A percentile compares a stretch with the other conserved stretches of the same genome.
Evolutionary conservation across 2,797 vertebrate species (phyloP).

Genomic region (Merluccius polli): DNA sequence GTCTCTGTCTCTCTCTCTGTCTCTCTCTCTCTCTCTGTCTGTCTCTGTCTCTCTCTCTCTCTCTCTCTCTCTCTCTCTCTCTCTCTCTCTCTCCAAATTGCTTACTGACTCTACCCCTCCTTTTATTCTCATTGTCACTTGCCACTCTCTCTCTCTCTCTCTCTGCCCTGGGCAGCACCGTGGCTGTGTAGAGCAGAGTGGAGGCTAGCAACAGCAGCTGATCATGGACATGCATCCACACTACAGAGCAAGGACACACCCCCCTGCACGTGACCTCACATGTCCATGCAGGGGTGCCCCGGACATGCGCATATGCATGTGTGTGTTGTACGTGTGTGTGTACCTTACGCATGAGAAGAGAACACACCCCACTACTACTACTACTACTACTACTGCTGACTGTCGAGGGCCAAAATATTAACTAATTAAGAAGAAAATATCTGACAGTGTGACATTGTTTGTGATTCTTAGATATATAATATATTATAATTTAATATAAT

Average conservation of each 20-base stretch:
- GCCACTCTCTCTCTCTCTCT: conserved; percentile 1
- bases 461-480: no score
- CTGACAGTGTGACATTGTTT: no score
- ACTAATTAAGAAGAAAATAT: no score
- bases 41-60: background rate
- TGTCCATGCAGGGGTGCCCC: background rate
- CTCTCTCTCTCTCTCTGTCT: background rate
- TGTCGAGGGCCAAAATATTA: no score
- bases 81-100: background rate
- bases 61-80: background rate
- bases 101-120: background rate
- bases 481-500: no score
- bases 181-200: conserved; percentile 3
- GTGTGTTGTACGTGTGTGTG: background rate
- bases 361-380: background rate
- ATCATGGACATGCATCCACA: background rate
- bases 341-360: background rate
- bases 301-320: background rate
- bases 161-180: background rate
- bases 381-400: background rate
- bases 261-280: background rate
- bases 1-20: conserved; percentile 27
- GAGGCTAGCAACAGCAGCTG: conserved; percentile 13
- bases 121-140: background rate
- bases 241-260: background rate